Percentiles rank a stretch among this genome's conserved stretches.
Evolutionary conservation across 2,113 vertebrate genomes (phyloP).

Genomic region (Hypomesus transpacificus): DNA sequence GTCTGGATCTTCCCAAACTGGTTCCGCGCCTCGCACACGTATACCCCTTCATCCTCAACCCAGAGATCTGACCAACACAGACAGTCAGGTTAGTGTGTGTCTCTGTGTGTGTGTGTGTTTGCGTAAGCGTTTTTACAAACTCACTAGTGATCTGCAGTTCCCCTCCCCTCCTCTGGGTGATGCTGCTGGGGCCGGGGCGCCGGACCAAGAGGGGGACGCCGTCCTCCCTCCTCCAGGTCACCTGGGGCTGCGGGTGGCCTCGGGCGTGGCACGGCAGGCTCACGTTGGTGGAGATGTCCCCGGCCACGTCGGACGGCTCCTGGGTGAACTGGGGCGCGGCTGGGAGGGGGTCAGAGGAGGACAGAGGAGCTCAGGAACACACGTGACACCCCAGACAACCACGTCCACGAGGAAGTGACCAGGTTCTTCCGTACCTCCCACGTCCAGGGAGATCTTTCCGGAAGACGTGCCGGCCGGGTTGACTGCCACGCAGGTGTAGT

Average conservation of each 20-base stretch:
- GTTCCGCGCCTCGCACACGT: conserved; percentile 92
- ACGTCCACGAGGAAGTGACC: background rate
- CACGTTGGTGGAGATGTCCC: conserved; percentile 84
- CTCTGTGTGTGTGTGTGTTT: background rate
- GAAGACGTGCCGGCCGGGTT: conserved; percentile 84
- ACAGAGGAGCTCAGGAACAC: background rate
- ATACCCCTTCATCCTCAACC: conserved; percentile 86
- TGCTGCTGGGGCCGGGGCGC: conserved; percentile 63
- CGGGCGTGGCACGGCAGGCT: conserved; percentile 79
- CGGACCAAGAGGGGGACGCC: conserved; percentile 71
- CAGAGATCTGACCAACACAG: conserved; percentile 76
- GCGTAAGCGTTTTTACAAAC: conserved; percentile 11
- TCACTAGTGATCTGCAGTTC: conserved; percentile 82
- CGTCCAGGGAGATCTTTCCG: conserved; percentile 84
- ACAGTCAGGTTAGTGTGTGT: background rate
- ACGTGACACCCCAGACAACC: background rate
- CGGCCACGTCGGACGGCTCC: conserved; percentile 76
- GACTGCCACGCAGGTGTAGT: conserved; percentile 85
- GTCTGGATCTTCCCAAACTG: conserved; percentile 88
- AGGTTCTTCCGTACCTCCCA: conserved; percentile 80
- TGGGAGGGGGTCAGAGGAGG: conserved; percentile 46
- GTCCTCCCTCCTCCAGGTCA: conserved; percentile 82
- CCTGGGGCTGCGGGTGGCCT: conserved; percentile 84
- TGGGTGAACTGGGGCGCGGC: conserved; percentile 83
- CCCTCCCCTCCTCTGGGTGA: conserved; percentile 68